Percentiles rank a stretch among this genome's conserved stretches.
Evolutionary conservation across 2,888 invertebrate species (phyloP).

Genomic region (Linnaemya vulpina): DNA sequence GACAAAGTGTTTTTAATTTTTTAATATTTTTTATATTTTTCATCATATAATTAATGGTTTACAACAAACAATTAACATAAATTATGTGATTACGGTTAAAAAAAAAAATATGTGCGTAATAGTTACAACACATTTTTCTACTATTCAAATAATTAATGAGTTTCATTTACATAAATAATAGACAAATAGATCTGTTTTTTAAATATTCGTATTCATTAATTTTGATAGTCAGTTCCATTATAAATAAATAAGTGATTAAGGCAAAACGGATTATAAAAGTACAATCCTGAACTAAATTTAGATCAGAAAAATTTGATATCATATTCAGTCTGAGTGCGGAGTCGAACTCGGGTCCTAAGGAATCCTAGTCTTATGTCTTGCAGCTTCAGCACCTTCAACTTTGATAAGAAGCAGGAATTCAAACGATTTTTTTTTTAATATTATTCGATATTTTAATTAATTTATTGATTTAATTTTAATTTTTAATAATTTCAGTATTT

Average conservation of each 20-base stretch:
- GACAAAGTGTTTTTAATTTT: neutral
- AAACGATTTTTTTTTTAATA: no score
- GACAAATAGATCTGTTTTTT: neutral
- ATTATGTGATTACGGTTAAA: constrained; percentile 28
- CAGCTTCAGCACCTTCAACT: no score
- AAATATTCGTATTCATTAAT: neutral
- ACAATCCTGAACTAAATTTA: no score
- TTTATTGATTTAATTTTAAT: no score
- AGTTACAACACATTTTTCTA: neutral
- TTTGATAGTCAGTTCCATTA: neutral
- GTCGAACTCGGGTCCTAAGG: no score
- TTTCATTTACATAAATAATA: neutral
- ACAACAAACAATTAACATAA: constrained; percentile 25
- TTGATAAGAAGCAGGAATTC: no score
- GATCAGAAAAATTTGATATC: no score
- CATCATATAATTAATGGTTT: neutral
- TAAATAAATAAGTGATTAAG: neutral
- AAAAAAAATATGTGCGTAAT: constrained; percentile 11
- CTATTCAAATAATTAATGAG: neutral
- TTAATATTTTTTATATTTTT: neutral
- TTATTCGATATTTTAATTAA: no score
- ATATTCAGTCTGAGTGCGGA: no score
- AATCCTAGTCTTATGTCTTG: no score
- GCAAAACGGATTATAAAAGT: no score
- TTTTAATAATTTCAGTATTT: no score